A percentile compares a stretch with the other conserved stretches of the same genome.
Evolutionary conservation across 2,113 vertebrate species (phyloP).

Genomic region (Gadus macrocephalus): DNA sequence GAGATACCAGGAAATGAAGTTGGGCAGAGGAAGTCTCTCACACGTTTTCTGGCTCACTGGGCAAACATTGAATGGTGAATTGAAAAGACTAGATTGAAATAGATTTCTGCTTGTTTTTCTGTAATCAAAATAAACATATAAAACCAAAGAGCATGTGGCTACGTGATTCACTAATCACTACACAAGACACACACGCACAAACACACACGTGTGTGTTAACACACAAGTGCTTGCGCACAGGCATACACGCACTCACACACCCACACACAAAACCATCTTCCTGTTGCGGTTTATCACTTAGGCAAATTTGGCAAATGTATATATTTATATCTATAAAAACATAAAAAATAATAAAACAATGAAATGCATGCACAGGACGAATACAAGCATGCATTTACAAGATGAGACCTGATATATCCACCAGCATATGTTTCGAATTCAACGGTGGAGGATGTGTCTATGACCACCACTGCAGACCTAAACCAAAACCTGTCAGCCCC

Average conservation of each 20-base stretch:
- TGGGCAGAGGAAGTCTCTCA: constrained; percentile 14
- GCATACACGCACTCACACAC: constrained; percentile 21
- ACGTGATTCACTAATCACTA: background rate
- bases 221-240: too few species aligned
- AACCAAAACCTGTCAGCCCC: background rate
- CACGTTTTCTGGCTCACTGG: constrained; percentile 12
- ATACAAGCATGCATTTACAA: constrained; percentile 75
- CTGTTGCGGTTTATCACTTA: constrained; percentile 56
- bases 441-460: constrained; percentile 38
- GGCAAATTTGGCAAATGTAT: constrained; percentile 70
- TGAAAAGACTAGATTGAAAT: background rate
- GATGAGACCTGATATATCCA: constrained; percentile 65
- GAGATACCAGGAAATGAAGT: constrained; percentile 38
- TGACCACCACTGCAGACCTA: constrained; percentile 20
- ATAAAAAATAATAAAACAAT: constrained; percentile 33
- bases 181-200: constrained; percentile 8
- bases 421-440: constrained; percentile 35
- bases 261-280: constrained; percentile 38
- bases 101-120: background rate
- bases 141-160: constrained; percentile 16
- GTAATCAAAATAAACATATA: background rate
- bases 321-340: constrained; percentile 11
- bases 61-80: constrained; percentile 16
- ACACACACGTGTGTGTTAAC: background rate
- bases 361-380: constrained; percentile 69